Conservation (phyloP, 2,113 vertebrate species). For the Oreotrochilus melanogaster region DNA sequence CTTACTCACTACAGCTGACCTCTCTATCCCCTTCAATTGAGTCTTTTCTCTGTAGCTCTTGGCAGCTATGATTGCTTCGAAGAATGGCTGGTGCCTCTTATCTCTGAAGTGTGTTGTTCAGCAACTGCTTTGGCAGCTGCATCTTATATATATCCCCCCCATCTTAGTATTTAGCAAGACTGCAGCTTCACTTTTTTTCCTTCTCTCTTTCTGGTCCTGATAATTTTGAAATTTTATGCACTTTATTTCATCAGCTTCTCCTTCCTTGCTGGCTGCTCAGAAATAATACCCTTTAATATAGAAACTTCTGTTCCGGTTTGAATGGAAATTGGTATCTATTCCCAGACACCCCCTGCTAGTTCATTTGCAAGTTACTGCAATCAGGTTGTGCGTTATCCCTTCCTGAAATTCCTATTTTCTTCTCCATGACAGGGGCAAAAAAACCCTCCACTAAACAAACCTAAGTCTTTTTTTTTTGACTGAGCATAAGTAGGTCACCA, state of each 20-base stretch:
- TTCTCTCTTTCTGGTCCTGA: not conserved
- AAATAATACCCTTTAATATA: conserved; percentile 2
- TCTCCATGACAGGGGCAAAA: not conserved
- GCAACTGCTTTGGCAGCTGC: not conserved
- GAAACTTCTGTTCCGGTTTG: conserved; percentile 8
- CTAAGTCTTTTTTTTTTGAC: not conserved
- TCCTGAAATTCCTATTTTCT: conserved; percentile 19
- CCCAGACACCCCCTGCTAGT: conserved; percentile 49
- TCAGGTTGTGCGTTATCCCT: conserved; percentile 14
- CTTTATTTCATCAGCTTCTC: not conserved
- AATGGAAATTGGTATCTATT: conserved; percentile 54
- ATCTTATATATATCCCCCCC: not conserved
- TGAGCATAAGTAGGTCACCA: not conserved
- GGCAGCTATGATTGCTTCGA: conserved; percentile 40
- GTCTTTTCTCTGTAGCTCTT: conserved; percentile 51
- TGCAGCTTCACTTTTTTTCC: not conserved
- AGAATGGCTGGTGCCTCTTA: conserved; percentile 62
- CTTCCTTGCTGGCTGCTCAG: not conserved
- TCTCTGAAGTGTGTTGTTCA: conserved; percentile 61
- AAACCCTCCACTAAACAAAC: not conserved
- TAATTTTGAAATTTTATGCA: not conserved
- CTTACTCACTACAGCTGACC: conserved; percentile 47
- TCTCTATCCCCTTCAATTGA: conserved; percentile 38
- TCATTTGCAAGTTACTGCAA: conserved; percentile 44
- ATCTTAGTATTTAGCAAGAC: not conserved